Base-by-base conservation (phyloP, 1,140 invertebrate species). In the Helicoverpa zea region DNA sequence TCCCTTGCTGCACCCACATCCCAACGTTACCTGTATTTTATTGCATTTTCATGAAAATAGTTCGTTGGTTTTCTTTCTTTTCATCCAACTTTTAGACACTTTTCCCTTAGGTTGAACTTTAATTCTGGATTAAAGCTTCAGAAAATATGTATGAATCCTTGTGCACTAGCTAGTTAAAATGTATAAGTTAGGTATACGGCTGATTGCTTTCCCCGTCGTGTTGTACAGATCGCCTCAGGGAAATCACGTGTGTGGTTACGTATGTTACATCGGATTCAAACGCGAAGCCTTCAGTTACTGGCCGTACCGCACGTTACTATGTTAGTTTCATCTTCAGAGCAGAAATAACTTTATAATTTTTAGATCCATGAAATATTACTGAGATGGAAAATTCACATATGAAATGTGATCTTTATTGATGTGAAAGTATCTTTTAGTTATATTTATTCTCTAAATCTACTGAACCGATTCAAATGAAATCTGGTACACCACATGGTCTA, bases 181-280 rank as follows among this genome's bases (percentile, higher is more conserved):
- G 11, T 52, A 72, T 70, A 52, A 30, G 18, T 54, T 68, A 68
- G 68, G 47, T 51, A 47, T 68, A 30, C 49, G 23, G 49, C 49
- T 54, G 68, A 72, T 52, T 72, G 68, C 68, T 72, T 52, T 29
- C 68, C 68, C 68, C 23, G 47, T 30, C 18, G 49, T 72, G 49
- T 72, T 54, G 23, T 72, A 52, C 18, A 18, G 30, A 52, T 54
- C 18, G 49, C 68, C 68, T 72, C 23, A 54, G 68, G 68, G 68
- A 72, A 72, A 72, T 72, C 68, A 72, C 47, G 68, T 54, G 68
- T 72, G 68, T 72, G 49, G 68, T 72, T 72, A 72, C 49, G 49
- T 72, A 68, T 66, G 58, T 66, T 16, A 35, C 23, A 66, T 12
- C 14, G 12, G 18, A 72, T 52, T 72, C 49, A 52, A 68, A 68